These are phyloP conservation scores for Leptopilina myrica DNA, from an alignment of 2,888 invertebrate genomes.

Conservation along the genomic window DNA sequence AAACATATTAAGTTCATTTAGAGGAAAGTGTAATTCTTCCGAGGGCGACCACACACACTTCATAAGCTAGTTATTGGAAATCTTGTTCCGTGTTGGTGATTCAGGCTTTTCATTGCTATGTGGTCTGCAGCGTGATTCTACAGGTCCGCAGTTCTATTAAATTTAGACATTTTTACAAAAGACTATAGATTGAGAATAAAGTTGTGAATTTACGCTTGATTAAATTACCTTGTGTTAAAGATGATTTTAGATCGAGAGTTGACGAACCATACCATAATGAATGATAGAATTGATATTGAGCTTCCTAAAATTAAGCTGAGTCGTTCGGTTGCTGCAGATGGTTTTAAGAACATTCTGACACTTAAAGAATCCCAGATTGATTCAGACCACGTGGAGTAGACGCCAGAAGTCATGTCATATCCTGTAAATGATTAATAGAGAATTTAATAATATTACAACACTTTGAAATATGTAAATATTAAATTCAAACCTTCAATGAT, in stretches of 20 bases:
- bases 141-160: conserved; percentile 64
- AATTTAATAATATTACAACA: not conserved
- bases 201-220: too few species aligned
- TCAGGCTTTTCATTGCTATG: conserved; percentile 70
- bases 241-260: conserved; percentile 77
- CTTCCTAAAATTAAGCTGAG: conserved; percentile 79
- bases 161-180: conserved; percentile 42
- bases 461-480: not conserved
- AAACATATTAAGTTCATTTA: conserved; percentile 41
- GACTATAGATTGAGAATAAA: conserved; percentile 40
- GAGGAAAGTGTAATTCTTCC: conserved; percentile 60
- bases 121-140: conserved; percentile 73
- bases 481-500: conserved; percentile 80
- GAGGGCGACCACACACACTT: conserved; percentile 75
- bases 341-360: conserved; percentile 87
- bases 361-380: conserved; percentile 88
- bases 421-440: conserved; percentile 76
- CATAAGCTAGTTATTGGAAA: conserved; percentile 70
- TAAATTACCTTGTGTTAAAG: conserved; percentile 71
- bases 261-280: conserved; percentile 78
- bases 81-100: conserved; percentile 62
- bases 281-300: conserved; percentile 77
- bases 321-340: conserved; percentile 80
- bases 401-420: conserved; percentile 86
- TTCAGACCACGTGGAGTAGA: conserved; percentile 93